These are phyloP conservation scores for Zygothrica quintamaculata DNA, from an alignment of 2,888 invertebrate species.

Conservation along the genomic window DNA sequence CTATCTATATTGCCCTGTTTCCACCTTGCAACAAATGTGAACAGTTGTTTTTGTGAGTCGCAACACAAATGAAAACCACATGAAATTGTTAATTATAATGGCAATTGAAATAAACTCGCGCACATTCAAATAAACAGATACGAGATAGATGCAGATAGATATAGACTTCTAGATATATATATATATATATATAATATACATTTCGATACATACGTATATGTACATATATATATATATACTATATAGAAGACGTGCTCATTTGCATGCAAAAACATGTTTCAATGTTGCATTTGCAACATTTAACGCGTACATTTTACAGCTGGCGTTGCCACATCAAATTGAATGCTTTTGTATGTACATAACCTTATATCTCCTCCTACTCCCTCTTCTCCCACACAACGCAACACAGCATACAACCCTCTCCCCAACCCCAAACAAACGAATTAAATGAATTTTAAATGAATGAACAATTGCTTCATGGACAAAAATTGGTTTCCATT, in stretches of 20 bases:
- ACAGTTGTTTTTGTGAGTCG: slow-evolving; percentile 6
- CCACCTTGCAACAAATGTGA: not conserved
- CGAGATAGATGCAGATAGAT: slow-evolving; percentile 3
- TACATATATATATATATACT: slow-evolving; percentile 1
- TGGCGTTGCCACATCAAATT: slow-evolving; percentile 10
- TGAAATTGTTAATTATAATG: slow-evolving; percentile 75
- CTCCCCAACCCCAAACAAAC: slow-evolving; percentile 6
- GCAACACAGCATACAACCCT: too few relatives aligned
- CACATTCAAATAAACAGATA: slow-evolving; percentile 14
- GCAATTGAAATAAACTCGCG: slow-evolving; percentile 60
- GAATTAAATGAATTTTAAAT: slow-evolving; percentile 60
- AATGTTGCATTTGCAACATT: slow-evolving; percentile 15
- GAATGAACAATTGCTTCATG: slow-evolving; percentile 32
- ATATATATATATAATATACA: slow-evolving; percentile 1
- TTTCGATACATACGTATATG: not conserved
- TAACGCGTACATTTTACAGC: slow-evolving; percentile 13
- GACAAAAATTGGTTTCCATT: not conserved
- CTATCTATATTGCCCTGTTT: not conserved
- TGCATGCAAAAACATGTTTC: slow-evolving; percentile 57
- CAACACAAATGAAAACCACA: slow-evolving; percentile 45
- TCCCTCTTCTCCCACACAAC: not conserved
- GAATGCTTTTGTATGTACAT: slow-evolving; percentile 10
- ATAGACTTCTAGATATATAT: slow-evolving; percentile 2
- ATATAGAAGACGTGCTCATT: slow-evolving; percentile 38
- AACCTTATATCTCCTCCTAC: not conserved